Evolutionary conservation across 2,113 vertebrate species (phyloP), one percentile per base, ranked within the genome.

Genomic region (Sapayoa aenigma): DNA sequence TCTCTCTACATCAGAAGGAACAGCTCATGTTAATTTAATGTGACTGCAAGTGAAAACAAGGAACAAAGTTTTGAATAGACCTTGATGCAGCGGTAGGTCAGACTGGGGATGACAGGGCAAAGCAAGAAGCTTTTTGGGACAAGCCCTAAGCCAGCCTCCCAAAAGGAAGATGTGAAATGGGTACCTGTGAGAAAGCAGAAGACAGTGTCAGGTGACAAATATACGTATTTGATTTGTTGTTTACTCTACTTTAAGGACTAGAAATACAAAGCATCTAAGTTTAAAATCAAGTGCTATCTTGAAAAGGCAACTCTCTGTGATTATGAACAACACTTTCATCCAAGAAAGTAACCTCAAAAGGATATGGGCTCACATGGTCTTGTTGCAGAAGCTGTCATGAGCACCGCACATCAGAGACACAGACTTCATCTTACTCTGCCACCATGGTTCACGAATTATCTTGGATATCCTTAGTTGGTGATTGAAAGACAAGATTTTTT

Each of bases 351-450:
- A 67, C 4, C 30, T 81, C 42, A n/a, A 41, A 56, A 76, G 4
- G 12, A 37, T 66, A 18, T 3, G 56, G 56, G 24, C 10, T 66
- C 12, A 15, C 0, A 0, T 72, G 42, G 18, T 44, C 59, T 49
- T 59, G 17, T 27, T 69, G 30, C 17, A 47, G 41, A 84, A 62
- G 33, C 25, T 21, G 25, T 50, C 33, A 23, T 27, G 28, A 47
- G 5, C 31, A 53, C 3, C 28, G 13, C 4, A 2, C 2, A 1
- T 33, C 41, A 62, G 52, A 52, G 44, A 27, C 6, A 6, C 3
- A 21, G 76, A 49, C 14, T 72, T 72, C 39, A 55, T 35, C 5
- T 5, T 14, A 35, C 12, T 84, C 27, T 72, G 15, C 17, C 31
- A 50, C 15, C 47, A 72, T 72, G 18, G 21, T 25, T 12, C 15